Evolutionary conservation across 2,888 invertebrate genomes (phyloP).

Genomic region (Lottia scabra): DNA sequence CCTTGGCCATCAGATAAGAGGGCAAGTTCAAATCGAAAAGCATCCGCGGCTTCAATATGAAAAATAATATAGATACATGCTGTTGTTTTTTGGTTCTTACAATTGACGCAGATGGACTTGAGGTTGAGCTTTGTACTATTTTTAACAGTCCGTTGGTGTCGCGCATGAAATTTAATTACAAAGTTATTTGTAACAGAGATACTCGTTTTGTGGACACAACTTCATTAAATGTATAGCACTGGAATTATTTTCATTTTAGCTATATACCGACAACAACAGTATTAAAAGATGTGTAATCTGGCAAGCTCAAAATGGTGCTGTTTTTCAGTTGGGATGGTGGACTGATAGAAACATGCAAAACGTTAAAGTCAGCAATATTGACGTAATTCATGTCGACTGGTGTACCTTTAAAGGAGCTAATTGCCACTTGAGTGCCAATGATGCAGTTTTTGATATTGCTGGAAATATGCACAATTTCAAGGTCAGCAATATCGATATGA

Average conservation of each 20-base stretch:
- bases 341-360: slow-evolving; percentile 7
- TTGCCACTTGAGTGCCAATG: slow-evolving; percentile 14
- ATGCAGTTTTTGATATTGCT: slow-evolving; percentile 16
- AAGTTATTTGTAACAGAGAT: no score
- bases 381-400: slow-evolving; percentile 24
- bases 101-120: no score
- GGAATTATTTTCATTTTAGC: not conserved
- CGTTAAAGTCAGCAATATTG: slow-evolving; percentile 15
- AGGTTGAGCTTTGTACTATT: no score
- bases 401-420: slow-evolving; percentile 14
- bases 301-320: slow-evolving; percentile 27
- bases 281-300: slow-evolving; percentile 20
- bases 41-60: no score
- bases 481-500: not conserved
- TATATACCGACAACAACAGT: slow-evolving; percentile 17
- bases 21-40: no score
- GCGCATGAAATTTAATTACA: no score
- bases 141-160: no score
- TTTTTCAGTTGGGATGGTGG: slow-evolving; percentile 29
- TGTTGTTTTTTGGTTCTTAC: no score
- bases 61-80: no score
- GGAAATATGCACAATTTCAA: not conserved
- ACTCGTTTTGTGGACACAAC: not conserved
- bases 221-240: not conserved
- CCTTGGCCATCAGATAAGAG: no score